Evolutionary conservation across 2,113 vertebrate species (phyloP).

Genomic region (Puffinus mauretanicus): DNA sequence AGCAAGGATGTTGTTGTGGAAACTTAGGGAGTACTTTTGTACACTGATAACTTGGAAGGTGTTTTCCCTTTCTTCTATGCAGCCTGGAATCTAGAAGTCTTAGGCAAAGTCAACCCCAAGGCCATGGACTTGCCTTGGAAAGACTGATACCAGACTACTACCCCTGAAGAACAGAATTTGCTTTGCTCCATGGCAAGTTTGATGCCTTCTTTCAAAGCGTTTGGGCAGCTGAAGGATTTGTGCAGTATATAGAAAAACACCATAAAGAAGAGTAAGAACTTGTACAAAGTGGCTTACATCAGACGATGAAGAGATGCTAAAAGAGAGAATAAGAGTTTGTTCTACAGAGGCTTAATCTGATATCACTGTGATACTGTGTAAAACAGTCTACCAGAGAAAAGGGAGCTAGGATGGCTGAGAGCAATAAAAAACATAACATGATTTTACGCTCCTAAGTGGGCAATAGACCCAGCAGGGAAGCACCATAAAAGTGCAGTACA

Average conservation of each 20-base stretch:
- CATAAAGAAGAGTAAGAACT: not conserved
- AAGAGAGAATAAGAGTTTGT: not conserved
- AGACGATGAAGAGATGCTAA: not conserved
- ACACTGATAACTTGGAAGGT: not conserved
- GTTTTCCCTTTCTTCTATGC: not conserved
- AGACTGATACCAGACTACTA: not conserved
- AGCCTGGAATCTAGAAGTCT: not conserved
- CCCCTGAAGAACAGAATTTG: not conserved
- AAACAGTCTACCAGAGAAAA: not conserved
- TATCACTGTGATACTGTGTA: not conserved
- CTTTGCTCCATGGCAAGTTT: not conserved
- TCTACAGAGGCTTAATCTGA: not conserved
- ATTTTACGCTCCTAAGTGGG: constrained; percentile 38
- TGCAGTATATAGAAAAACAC: not conserved
- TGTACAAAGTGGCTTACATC: not conserved
- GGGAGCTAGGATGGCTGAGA: not conserved
- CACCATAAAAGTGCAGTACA: not conserved
- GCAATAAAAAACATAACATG: constrained; percentile 1
- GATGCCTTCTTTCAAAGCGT: not conserved
- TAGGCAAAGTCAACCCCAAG: not conserved
- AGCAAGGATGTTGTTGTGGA: not conserved
- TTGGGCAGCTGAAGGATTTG: not conserved
- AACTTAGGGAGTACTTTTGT: not conserved
- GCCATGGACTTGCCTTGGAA: not conserved
- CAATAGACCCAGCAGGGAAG: constrained; percentile 27